Evolutionary conservation across 2,113 vertebrate genomes (phyloP), one percentile per base, ranked within the genome.

Genomic region (Setophaga petechia): DNA sequence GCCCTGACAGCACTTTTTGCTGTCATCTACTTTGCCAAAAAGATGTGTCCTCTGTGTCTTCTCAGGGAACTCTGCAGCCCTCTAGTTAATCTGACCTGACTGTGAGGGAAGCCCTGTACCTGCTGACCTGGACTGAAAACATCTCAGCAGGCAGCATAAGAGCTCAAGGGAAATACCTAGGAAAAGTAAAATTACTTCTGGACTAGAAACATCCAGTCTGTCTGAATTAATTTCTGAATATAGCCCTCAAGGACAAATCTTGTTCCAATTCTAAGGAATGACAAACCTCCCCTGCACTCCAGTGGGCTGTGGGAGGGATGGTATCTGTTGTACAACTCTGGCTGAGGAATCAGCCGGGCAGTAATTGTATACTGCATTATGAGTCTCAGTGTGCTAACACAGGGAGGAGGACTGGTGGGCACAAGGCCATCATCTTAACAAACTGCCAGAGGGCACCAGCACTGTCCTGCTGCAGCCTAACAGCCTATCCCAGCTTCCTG

Each of bases 181-280:
- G 82, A 94, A 83, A 67, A 83, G 7, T 31, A 85, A 89, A 90
- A 84, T 39, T 84, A 61, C 22, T 89, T 84, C 66, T 87, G 77
- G 69, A 84, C 44, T 44, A 84, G 69, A 87, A 54, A 79, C 37
- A 25, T 79, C 35, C 49, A 82, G 37, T 52, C 68, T 89, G 65
- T 41, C 55, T 76, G 69, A 88, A 86, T 54, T 81, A 0, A 91
- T 66, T 87, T 91, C 84, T 69, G 84, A 87, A 69, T 84, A 84
- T 43, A 94, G 41, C 24, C 49, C 22, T 95, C 68, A 92, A 96
- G 84, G 78, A 54, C 67, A 83, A 91, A 72, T 74, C 69, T 73
- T 75, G 35, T n/a, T 93, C 51, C 49, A 65, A 1, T 82, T 71
- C 54, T 44, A 81, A 79, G 49, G 58, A 89, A 44, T 28, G 51